Evolutionary conservation across 2,797 vertebrate species (phyloP), one percentile per base, ranked within the genome.

Genomic region (Anabas testudineus): DNA sequence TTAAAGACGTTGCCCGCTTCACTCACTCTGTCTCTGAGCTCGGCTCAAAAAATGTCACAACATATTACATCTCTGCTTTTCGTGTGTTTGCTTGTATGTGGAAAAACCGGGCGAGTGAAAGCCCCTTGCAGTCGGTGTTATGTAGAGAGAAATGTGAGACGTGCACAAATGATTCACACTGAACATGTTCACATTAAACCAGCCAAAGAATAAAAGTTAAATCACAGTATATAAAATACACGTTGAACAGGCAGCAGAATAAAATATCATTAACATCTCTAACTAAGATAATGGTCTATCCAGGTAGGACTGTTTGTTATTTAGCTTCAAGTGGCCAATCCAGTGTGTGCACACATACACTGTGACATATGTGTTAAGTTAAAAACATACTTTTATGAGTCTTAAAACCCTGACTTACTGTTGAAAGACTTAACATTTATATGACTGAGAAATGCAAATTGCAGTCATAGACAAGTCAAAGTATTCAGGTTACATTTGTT

Each of bases 21-120:
- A 81, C 77, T 90, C 81, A 73, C 73, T 80, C 69, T 26, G 73
- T 87, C 75, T 86, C 82, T 76, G 59, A 82, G 82, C 82, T 82
- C 76, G 74, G 82, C 81, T 89, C 86, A 80, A 80, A 81, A n/a
- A 67, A 80, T 80, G 85, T 87, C 86, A 86, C 77, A 78, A 76
- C 77, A 71, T 59, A 83, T 90, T 87, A 88, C 74, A 61, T 86
- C 74, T 76, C 75, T 39, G 37, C 64, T 52, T 59, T 26, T 59
- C 52, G 51, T 49, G 46, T 47, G 30, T 19, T 2, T 24, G 37
- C 37, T 15, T 45, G 48, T 14, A 54, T 54, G 22, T 5, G 24
- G 3, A 46, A 55, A 62, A 55, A 32, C 15, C 5, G 28, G 71
- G 39, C 24, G 51, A 61, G 55, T 15, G 34, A 56, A 60, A 67